These are phyloP conservation scores for Tricholauxania praeusta DNA, from an alignment of 2,888 invertebrate species.

Conservation along the genomic window DNA sequence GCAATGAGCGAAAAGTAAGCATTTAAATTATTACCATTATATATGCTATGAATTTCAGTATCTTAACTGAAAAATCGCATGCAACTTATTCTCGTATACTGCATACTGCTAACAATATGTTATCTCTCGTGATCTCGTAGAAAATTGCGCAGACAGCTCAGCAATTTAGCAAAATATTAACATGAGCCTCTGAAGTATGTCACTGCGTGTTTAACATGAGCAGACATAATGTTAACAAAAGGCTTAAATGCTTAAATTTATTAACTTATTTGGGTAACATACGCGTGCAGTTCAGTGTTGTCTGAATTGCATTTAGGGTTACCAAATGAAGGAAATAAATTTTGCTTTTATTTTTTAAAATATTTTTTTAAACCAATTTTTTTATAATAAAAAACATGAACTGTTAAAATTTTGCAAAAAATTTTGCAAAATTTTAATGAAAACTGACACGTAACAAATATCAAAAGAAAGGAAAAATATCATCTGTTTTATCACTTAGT, in stretches of 20 bases:
- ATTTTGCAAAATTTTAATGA: too few species aligned
- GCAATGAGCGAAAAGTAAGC: conserved; percentile 52
- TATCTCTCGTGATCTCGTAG: not conserved
- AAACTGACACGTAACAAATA: too few species aligned
- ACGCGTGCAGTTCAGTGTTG: not conserved
- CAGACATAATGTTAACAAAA: conserved; percentile 27
- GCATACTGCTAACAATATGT: not conserved
- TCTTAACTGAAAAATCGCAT: not conserved
- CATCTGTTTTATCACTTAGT: too few species aligned
- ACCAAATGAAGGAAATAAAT: too few species aligned
- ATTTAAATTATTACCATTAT: conserved; percentile 7
- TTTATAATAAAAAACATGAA: too few species aligned
- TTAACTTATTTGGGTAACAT: not conserved
- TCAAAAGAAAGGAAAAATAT: too few species aligned
- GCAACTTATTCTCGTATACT: not conserved
- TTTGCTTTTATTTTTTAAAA: too few species aligned
- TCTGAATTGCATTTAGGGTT: not conserved
- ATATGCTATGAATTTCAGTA: not conserved
- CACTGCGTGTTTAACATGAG: conserved; percentile 8
- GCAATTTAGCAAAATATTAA: conserved; percentile 1
- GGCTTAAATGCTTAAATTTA: conserved; percentile 19
- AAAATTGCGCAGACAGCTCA: not conserved
- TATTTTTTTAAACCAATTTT: too few species aligned
- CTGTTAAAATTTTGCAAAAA: too few species aligned
- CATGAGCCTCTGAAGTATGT: conserved; percentile 15